Evolutionary conservation across 2,113 vertebrate genomes (phyloP).

Genomic region (Seriola aureovittata): DNA sequence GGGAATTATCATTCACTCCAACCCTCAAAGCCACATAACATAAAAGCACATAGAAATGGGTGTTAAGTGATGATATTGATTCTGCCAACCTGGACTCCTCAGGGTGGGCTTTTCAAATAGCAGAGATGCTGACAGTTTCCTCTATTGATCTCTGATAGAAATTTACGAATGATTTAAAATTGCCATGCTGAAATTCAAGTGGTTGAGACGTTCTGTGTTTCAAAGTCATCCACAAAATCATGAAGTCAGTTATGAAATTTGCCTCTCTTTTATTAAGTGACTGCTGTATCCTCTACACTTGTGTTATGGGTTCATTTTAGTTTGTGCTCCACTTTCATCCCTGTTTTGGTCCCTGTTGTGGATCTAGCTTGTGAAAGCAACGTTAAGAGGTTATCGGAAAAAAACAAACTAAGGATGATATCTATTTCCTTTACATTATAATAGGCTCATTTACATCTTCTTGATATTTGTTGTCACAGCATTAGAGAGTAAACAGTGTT

Average conservation of each 20-base stretch:
- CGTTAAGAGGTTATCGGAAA: not conserved
- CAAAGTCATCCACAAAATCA: constrained; percentile 10
- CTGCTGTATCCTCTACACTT: not conserved
- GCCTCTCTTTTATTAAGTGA: not conserved
- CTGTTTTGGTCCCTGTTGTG: not conserved
- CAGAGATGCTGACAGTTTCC: constrained; percentile 23
- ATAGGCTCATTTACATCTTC: not conserved
- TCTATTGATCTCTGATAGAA: not conserved
- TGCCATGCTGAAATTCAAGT: not conserved
- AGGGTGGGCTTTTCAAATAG: constrained; percentile 13
- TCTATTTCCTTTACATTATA: not conserved
- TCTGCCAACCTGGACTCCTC: constrained; percentile 1
- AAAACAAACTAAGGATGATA: not conserved
- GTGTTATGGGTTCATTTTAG: not conserved
- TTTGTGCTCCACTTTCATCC: not conserved
- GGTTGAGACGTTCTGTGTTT: not conserved
- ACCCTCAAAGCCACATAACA: not conserved
- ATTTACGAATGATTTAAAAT: constrained; percentile 11
- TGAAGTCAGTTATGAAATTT: not conserved
- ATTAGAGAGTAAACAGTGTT: constrained; percentile 17
- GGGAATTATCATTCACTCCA: not conserved
- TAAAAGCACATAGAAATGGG: constrained; percentile 21
- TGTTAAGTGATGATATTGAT: constrained; percentile 40
- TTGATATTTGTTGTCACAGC: constrained; percentile 3
- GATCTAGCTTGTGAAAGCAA: not conserved